These are phyloP conservation scores for Sigmodon hispidus DNA, from an alignment of 2,113 vertebrate species.

Conservation along the genomic window DNA sequence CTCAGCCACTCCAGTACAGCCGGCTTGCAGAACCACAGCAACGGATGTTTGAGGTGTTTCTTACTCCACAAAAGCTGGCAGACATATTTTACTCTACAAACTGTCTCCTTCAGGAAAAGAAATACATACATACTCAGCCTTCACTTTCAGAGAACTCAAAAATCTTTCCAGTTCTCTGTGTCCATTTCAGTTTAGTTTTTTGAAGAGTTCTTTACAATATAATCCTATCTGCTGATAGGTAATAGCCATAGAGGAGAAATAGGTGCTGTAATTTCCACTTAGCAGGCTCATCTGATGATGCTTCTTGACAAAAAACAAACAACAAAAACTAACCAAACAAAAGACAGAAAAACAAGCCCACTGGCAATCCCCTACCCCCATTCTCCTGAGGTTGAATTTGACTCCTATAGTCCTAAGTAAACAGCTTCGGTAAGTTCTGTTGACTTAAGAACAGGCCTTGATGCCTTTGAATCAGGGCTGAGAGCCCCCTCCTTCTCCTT, in stretches of 20 bases:
- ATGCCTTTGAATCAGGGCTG: not conserved
- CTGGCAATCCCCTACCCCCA: not conserved
- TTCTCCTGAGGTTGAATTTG: conserved; percentile 42
- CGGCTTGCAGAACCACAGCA: fast-evolving
- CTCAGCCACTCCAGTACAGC: not conserved
- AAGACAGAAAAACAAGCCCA: not conserved
- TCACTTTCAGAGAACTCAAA: not conserved
- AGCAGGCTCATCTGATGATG: not conserved
- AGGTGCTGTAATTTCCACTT: conserved; percentile 4
- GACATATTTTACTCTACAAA: not conserved
- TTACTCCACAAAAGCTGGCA: not conserved
- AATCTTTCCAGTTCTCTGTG: not conserved
- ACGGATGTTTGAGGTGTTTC: not conserved
- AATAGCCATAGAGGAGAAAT: not conserved
- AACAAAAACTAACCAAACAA: not conserved
- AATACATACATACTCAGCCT: not conserved
- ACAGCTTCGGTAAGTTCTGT: conserved; percentile 32
- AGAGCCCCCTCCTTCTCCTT: not conserved
- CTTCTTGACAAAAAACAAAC: conserved; percentile 41
- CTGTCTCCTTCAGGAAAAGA: not conserved
- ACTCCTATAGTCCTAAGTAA: not conserved
- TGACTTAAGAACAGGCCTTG: not conserved
- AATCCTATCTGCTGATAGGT: not conserved
- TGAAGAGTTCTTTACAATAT: not conserved
- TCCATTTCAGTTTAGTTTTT: conserved; percentile 41